A percentile compares a stretch with the other conserved stretches of the same genome.
phyloP scores from a whole-genome alignment of 2,113 vertebrate species.

The Fukomys damarensis region DNA sequence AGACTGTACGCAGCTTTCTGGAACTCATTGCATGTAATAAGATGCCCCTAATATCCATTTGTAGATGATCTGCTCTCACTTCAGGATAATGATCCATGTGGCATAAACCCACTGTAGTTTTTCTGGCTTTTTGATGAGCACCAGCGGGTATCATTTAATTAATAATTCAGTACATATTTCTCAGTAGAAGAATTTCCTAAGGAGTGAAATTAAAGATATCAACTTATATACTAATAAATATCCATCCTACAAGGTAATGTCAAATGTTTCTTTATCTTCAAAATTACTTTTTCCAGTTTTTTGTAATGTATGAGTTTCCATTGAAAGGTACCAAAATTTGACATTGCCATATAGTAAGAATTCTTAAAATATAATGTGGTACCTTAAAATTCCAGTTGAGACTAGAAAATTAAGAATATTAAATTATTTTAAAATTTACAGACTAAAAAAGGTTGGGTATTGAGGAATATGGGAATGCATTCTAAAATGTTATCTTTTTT shows the following conservation, averaged over 20 bases:
- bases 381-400: background rate
- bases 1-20: background rate
- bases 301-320: background rate
- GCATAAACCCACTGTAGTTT: background rate
- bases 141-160: background rate
- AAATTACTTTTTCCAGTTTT: background rate
- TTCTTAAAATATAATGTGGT: background rate
- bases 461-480: background rate
- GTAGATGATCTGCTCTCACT: background rate
- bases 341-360: background rate
- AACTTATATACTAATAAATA: background rate
- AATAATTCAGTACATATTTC: background rate
- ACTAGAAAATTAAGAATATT: background rate
- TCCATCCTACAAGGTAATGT: background rate
- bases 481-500: background rate
- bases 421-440: background rate
- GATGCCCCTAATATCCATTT: background rate
- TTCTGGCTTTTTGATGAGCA: background rate
- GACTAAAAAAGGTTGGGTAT: background rate
- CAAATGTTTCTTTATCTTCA: background rate
- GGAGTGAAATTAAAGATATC: background rate
- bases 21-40: background rate
- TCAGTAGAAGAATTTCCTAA: background rate
- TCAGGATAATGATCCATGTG: background rate
- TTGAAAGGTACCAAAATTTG: background rate